Percentiles rank a stretch among this genome's conserved stretches.
These are phyloP conservation scores for Drosophila subquinaria DNA, from an alignment of 2,888 invertebrate species.

Conservation along the genomic window DNA sequence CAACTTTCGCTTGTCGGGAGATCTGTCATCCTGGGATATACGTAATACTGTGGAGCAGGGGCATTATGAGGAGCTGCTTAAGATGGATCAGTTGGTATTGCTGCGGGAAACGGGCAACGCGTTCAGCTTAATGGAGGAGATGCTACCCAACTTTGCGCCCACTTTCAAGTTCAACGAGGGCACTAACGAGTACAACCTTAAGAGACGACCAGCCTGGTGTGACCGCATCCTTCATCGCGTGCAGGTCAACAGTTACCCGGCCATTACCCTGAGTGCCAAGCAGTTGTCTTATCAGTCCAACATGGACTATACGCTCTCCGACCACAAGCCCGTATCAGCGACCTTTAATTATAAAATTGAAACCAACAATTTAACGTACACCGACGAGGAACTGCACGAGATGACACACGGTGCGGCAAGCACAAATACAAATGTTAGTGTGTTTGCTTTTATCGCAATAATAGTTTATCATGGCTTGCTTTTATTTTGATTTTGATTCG, in stretches of 20 bases:
- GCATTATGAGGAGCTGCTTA: slow-evolving; percentile 88
- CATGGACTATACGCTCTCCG: slow-evolving; percentile 92
- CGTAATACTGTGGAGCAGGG: slow-evolving; percentile 88
- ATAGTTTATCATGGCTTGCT: slow-evolving; percentile 38
- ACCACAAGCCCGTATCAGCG: slow-evolving; percentile 96
- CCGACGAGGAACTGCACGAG: slow-evolving; percentile 75
- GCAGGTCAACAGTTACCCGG: slow-evolving; percentile 92
- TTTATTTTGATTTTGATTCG: slow-evolving; percentile 61
- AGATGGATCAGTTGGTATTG: slow-evolving; percentile 91
- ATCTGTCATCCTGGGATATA: slow-evolving; percentile 89
- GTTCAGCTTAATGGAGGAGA: slow-evolving; percentile 92
- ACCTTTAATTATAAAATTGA: slow-evolving; percentile 87
- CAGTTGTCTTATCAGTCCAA: slow-evolving; percentile 92
- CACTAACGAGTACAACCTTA: slow-evolving; percentile 91
- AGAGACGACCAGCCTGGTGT: slow-evolving; percentile 97
- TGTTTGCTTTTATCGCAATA: slow-evolving; percentile 58
- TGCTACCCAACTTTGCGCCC: slow-evolving; percentile 91
- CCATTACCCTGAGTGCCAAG: slow-evolving; percentile 90
- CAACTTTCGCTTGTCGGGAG: slow-evolving; percentile 92
- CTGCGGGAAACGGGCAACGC: slow-evolving; percentile 92
- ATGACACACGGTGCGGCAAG: slow-evolving; percentile 76
- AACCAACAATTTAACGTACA: slow-evolving; percentile 54
- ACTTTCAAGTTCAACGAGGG: slow-evolving; percentile 94
- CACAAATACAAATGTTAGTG: slow-evolving; percentile 71
- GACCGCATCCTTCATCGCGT: slow-evolving; percentile 96